These are phyloP conservation scores for Morelia viridis DNA, from an alignment of 2,797 vertebrate species.

Conservation along the genomic window DNA sequence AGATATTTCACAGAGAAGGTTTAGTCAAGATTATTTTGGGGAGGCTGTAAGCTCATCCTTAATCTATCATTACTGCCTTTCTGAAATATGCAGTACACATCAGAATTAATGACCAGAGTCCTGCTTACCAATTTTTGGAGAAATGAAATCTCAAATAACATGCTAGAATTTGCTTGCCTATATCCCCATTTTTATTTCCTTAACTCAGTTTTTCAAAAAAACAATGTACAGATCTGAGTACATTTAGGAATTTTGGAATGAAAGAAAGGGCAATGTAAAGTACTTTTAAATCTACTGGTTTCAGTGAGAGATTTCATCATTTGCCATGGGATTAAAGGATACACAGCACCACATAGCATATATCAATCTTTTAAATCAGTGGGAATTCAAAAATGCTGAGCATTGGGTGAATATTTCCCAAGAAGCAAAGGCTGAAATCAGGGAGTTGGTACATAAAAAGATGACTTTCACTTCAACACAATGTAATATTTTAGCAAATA, in stretches of 20 bases:
- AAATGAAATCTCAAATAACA: not conserved
- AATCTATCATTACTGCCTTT: slow-evolving; percentile 9
- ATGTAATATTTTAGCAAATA: not conserved
- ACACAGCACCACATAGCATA: not conserved
- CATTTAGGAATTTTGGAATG: not conserved
- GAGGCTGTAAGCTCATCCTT: slow-evolving; percentile 5
- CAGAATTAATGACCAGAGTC: not conserved
- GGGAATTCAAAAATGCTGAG: not conserved
- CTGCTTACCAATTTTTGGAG: not conserved
- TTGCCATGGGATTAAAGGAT: not conserved
- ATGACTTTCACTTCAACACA: not conserved
- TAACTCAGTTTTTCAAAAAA: not conserved
- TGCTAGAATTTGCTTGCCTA: not conserved
- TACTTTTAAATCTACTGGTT: not conserved
- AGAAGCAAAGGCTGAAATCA: not conserved
- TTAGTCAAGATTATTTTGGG: slow-evolving; percentile 10
- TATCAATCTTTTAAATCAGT: not conserved
- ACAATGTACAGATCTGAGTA: not conserved
- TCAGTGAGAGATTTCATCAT: not conserved
- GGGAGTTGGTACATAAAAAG: not conserved
- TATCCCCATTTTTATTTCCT: not conserved
- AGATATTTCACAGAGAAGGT: not conserved
- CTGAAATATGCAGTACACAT: not conserved
- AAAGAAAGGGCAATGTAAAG: not conserved
- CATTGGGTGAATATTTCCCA: not conserved